Base-by-base conservation (phyloP, 1,140 invertebrate genomes). In the Lordiphosa stackelbergi region DNA sequence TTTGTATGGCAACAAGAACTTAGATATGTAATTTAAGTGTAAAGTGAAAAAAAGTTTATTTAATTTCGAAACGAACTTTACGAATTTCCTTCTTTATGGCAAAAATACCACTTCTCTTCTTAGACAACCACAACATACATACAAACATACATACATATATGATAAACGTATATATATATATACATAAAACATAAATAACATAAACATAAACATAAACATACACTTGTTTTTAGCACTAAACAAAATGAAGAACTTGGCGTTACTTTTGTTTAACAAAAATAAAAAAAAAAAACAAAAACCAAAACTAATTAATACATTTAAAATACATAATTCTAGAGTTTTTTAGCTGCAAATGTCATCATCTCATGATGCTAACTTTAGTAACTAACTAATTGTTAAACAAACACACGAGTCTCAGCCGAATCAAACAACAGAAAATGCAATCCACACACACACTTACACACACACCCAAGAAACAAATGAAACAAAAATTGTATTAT, bases 401-500 rank as follows among this genome's bases (percentile, higher is more conserved):
- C 31, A 66, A 19, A 61, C 36, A 55, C 12, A 69, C 53, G 56
- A 43, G 10, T 43, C 31, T 66, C 58, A 51, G 64, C 46, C 13
- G 38, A 43, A 24, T 28, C 28, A 52, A 31, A 36, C n/a, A n/a
- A n/a, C n/a, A n/a, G n/a, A n/a, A n/a, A n/a, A n/a, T n/a, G n/a
- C n/a, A n/a, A n/a, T n/a, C 36, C 55, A 66, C 54, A 60, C 51
- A 46, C 13, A 46, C 43, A 46, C 31, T 34, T 11, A 46, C n/a
- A 46, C 24, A 46, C 28, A 45, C 22, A 22, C 28, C 28, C 28
- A 22, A 42, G 58, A 61, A 62, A 79, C 71, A 68, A 81, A 63
- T 45, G 68, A 54, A 81, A 63, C 48, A 71, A 54, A 81, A 78
- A 56, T 81, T 79, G 75, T 79, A 79, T 83, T 75, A 79, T 79